These are phyloP conservation scores for Sterrhoptilus dennistouni DNA, from an alignment of 2,113 vertebrate species.

Conservation along the genomic window DNA sequence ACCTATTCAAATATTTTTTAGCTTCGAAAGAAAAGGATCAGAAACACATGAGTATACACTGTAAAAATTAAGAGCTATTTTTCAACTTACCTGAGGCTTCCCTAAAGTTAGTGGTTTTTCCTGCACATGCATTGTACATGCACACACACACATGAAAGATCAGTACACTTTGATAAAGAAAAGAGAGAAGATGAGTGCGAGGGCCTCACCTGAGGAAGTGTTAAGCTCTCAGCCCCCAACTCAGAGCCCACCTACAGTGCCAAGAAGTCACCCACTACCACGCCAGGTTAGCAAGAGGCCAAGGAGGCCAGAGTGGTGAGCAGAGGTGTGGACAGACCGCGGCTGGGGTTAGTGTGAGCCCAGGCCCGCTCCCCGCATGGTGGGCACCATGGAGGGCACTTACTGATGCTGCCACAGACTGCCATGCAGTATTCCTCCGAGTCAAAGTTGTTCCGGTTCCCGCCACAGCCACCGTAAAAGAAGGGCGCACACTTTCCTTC, in stretches of 20 bases:
- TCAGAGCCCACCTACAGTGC: neutral
- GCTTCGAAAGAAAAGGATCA: neutral
- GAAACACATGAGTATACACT: neutral
- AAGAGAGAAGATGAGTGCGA: neutral
- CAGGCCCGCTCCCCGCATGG: slow-evolving; percentile 25
- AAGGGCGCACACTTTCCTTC: slow-evolving; percentile 92
- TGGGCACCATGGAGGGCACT: slow-evolving; percentile 75
- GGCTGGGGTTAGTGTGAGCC: slow-evolving; percentile 72
- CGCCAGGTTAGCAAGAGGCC: slow-evolving; percentile 48
- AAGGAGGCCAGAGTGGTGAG: neutral
- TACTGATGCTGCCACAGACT: slow-evolving; percentile 97
- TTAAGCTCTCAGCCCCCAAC: neutral
- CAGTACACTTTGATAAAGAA: neutral
- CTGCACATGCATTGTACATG: neutral
- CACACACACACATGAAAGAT: neutral
- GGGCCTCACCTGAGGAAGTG: neutral
- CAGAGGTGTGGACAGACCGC: slow-evolving; percentile 17
- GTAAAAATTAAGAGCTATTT: neutral
- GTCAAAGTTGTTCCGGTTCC: slow-evolving; percentile 99
- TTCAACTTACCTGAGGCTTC: slow-evolving; percentile 22
- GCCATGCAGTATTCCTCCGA: slow-evolving; percentile 98
- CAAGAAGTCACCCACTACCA: slow-evolving; percentile 24
- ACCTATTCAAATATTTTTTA: neutral
- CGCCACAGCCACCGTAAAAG: slow-evolving; percentile 98
- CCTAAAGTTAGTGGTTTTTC: neutral